phyloP scores from a whole-genome alignment of 2,797 vertebrate genomes.

The Lacerta bilineata region DNA sequence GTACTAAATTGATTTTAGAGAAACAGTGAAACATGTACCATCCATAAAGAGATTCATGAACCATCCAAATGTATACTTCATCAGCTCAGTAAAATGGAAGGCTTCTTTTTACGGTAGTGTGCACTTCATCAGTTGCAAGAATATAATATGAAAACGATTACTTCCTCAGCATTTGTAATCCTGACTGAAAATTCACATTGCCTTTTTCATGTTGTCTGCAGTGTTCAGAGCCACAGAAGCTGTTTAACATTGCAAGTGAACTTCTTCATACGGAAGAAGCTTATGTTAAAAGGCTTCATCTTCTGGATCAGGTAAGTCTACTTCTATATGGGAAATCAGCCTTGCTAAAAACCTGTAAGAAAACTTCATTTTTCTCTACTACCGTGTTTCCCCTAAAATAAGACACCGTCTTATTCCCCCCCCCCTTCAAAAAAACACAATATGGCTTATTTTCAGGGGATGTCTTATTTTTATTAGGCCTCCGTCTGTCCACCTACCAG shows the following conservation, averaged over 20 bases:
- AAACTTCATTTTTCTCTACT: neutral
- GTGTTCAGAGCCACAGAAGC: slow-evolving; percentile 90
- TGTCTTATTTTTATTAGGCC: too few species aligned
- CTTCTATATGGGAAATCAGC: neutral
- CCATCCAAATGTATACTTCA: neutral
- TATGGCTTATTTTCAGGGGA: too few species aligned
- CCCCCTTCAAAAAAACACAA: too few species aligned
- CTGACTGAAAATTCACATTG: slow-evolving; percentile 7
- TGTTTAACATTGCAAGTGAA: slow-evolving; percentile 95
- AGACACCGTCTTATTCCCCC: too few species aligned
- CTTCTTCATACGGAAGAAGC: slow-evolving; percentile 96
- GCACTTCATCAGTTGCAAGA: slow-evolving; percentile 18
- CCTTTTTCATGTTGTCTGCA: slow-evolving; percentile 70
- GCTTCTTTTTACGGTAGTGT: neutral
- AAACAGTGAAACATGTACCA: neutral
- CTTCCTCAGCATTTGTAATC: slow-evolving; percentile 16
- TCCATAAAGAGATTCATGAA: neutral
- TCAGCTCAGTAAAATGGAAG: neutral
- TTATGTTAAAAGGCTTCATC: slow-evolving; percentile 93
- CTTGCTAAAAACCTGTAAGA: neutral
- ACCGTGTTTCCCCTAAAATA: too few species aligned
- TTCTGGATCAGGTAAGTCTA: slow-evolving; percentile 93
- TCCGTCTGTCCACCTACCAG: too few species aligned
- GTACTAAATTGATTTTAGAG: slow-evolving; percentile 50
- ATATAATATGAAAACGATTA: slow-evolving; percentile 26